Evolutionary conservation across 2,113 vertebrate species (phyloP), one percentile per base, ranked within the genome.

Genomic region (Perca fluviatilis): DNA sequence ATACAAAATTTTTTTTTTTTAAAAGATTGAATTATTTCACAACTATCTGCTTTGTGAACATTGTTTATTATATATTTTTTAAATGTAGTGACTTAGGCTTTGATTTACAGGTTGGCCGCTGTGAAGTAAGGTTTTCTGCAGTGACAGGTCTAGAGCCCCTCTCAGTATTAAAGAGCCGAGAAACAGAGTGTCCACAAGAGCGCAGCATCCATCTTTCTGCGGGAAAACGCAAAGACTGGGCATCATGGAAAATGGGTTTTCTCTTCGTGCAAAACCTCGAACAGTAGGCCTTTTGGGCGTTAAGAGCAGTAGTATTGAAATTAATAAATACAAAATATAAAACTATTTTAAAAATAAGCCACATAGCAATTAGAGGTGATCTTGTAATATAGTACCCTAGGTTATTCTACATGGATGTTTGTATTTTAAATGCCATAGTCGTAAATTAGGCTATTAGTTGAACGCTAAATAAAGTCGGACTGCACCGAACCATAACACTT

Each of bases 121-220:
- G 19, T 60, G 14, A 19, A 6, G 18, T 13, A 19, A 51, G 13
- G 43, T n/a, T 61, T 6, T 6, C 57, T 43, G 49, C 74, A 65
- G 49, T 15, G 49, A 1, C 40, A 43, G 23, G 8, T 16, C 40
- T 11, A 9, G 40, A 11, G 40, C 40, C 30, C 30, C 1, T n/a
- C 43, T 50, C 8, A 30, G 18, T 16, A 21, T 33, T 0, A 14
- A 19, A 13, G 1, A 19, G 25, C 6, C 0, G 1, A 21, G 3
- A n/a, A 13, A 13, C 9, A 18, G 1, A n/a, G 1, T 13, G 33
- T 47, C 90, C 92, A 91, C 86, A 61, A 21, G 91, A 53, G 79
- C 90, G 92, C 79, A 79, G 83, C 66, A 91, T 69, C 9, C 0
- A 2, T 66, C 78, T 61, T 19, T 56, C 54, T 21, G 33, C 36